Base-by-base conservation (phyloP, 2,797 vertebrate genomes). In the Thunnus albacares region DNA sequence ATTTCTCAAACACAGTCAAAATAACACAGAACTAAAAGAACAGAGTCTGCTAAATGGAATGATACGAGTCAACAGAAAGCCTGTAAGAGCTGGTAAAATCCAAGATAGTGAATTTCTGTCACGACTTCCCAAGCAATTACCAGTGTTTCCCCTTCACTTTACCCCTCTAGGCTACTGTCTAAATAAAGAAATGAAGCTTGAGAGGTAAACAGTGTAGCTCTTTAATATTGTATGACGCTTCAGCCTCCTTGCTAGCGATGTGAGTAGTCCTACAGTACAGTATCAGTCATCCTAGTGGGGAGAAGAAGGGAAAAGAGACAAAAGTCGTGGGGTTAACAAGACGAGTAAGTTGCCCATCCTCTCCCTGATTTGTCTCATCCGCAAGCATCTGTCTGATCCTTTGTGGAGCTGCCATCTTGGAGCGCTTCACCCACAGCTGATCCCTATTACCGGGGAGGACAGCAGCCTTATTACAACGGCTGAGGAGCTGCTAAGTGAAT, bases 41-140 rank as follows among this genome's bases (percentile, higher is more conserved):
- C 17, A 53, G 45, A 41, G n/a, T 41, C 12, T 45, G n/a, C 17
- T 57, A 6, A 80, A 33, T 38, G n/a, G 60, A 79, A 70, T 18
- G 60, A 73, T n/a, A 51, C 26, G 20, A 55, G 30, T 62, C 35
- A 17, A 63, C 56, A 76, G 47, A 72, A 81, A 26, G 35, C 56
- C 71, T 64, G n/a, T 15, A 61, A 75, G 49, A 82, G 49, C 43
- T 35, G 30, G 28, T 68, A 76, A 82, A 76, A 84, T 73, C 58
- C 52, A 45, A 64, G 24, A 82, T 57, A 71, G 76, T 58, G 66
- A 78, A 78, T 74, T 70, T 77, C 67, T 68, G 28, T 75, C 75
- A 70, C 38, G 57, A 79, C 49, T 80, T 86, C 80, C 71, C n/a
- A 73, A 87, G 81, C 87, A 89, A 84, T 85, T 87, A 85, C 71